Evolutionary conservation across 92 coral and sea anemone genomes (phyloP), one percentile per base, ranked within the genome.

Genomic region (Epizoanthus scotinus): DNA sequence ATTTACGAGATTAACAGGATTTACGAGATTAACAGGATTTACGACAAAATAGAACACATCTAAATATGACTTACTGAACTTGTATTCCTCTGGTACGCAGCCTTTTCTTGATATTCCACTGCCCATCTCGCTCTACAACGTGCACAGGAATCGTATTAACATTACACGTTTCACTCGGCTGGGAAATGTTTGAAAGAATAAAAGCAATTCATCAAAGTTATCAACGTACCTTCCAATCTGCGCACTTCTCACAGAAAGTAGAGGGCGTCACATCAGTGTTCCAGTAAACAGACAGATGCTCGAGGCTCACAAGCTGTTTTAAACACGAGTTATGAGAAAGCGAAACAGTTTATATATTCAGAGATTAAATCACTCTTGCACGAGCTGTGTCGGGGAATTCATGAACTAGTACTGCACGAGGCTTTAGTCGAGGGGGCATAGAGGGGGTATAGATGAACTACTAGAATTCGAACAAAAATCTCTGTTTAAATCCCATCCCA

Each of bases 271-370:
- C 87, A 58, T 91, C 85, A 47, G 99, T 89, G 86, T 95, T 95
- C 99, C 99, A 95, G 88, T 95, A 95, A 29, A 95, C 91, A 17
- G 99, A 78, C 34, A 95, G 82, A 70, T 87, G 89, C 62, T 92
- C 99, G 5, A 95, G 92, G 67, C 94, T 95, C 8, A 89, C 97
- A 59, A 95, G 85, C 99, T 95, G 77, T 20, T n/a, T n/a, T n/a
- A 80, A 38, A 68, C 26, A 70, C 6, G 4, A 8, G 49, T 42
- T 8, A 8, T 22, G 26, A n/a, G n/a, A 54, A 75, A 12, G 24
- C 4, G 8, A 64, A 28, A 27, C 53, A 1, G 42, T 44, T n/a
- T n/a, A n/a, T n/a, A n/a, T n/a, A n/a, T n/a, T n/a, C n/a, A n/a
- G n/a, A n/a, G n/a, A n/a, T n/a, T n/a, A n/a, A n/a, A n/a, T n/a